Conservation (phyloP, 2,888 invertebrate species). For the Cephalotes varians region DNA sequence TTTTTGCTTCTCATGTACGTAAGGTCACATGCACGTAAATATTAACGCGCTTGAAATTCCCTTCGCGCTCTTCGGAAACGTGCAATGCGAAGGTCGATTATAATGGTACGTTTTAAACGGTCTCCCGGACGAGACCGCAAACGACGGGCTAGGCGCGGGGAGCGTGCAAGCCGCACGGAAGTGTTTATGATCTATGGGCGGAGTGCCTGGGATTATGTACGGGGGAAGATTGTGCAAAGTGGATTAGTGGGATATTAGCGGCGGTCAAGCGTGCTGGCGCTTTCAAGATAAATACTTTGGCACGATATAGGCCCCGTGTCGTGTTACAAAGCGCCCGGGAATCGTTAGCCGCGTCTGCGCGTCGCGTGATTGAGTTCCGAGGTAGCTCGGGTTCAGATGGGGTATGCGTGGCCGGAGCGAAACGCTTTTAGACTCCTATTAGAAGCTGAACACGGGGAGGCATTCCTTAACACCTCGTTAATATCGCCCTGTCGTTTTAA, state of each 20-base stretch:
- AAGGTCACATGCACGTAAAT: background rate
- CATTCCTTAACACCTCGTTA: constrained; percentile 46
- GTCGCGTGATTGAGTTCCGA: constrained; percentile 50
- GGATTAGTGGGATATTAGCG: constrained; percentile 57
- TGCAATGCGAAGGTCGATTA: constrained; percentile 51
- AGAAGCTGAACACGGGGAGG: background rate
- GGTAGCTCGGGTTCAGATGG: background rate
- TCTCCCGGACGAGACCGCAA: constrained; percentile 24
- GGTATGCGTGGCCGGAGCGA: constrained; percentile 34
- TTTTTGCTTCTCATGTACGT: too few relatives aligned
- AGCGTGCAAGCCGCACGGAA: constrained; percentile 42
- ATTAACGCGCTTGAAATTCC: background rate
- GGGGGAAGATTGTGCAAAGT: constrained; percentile 60
- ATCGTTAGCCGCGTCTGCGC: constrained; percentile 52
- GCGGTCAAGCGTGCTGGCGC: constrained; percentile 53
- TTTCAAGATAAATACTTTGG: constrained; percentile 57
- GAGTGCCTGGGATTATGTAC: constrained; percentile 46
- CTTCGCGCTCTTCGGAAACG: background rate
- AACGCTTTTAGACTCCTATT: constrained; percentile 37
- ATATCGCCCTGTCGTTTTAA: constrained; percentile 17
- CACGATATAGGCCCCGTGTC: constrained; percentile 46
- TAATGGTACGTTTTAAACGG: constrained; percentile 46
- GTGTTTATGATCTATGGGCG: constrained; percentile 53
- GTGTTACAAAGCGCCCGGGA: constrained; percentile 49
- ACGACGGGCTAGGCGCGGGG: background rate